phyloP scores from a whole-genome alignment of 1,140 invertebrate species.

The Phymastichus coffea region DNA sequence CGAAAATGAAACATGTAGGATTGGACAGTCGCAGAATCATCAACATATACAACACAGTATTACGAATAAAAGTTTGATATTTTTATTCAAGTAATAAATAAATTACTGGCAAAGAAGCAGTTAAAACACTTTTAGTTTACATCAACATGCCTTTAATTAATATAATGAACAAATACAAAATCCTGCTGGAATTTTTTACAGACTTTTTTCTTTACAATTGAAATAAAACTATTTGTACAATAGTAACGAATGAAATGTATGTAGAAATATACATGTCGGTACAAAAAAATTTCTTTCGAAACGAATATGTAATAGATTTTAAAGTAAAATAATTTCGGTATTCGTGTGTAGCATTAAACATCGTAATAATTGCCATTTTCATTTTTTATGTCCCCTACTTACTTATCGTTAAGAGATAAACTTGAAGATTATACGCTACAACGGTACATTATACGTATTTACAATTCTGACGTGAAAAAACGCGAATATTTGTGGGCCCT shows the following conservation, averaged over 20 bases:
- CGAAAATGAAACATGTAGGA: too few species aligned
- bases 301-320: slow-evolving; percentile 20
- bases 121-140: background rate
- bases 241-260: slow-evolving; percentile 7
- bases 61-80: slow-evolving; percentile 3
- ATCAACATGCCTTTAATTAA: background rate
- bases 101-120: slow-evolving; percentile 19
- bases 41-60: slow-evolving; percentile 12
- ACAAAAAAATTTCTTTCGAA: slow-evolving; percentile 14
- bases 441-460: slow-evolving; percentile 21
- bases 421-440: slow-evolving; percentile 22
- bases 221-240: slow-evolving; percentile 21
- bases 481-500: slow-evolving; percentile 17
- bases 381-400: slow-evolving; percentile 11
- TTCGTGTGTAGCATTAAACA: slow-evolving; percentile 22
- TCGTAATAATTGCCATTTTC: slow-evolving; percentile 19
- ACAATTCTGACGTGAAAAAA: slow-evolving; percentile 26
- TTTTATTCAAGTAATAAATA: slow-evolving; percentile 14
- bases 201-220: slow-evolving; percentile 1
- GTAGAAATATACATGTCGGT: slow-evolving; percentile 4
- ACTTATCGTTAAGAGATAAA: slow-evolving; percentile 18
- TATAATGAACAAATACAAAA: slow-evolving; percentile 19
- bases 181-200: slow-evolving; percentile 1
- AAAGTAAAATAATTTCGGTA: slow-evolving; percentile 25
- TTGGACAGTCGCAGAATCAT: too few species aligned